Evolutionary conservation across 1,140 invertebrate genomes (phyloP).

Genomic region (Caenorhabditis elegans): WBcel235 BX284606.5:12625001-12625500

Average conservation of each 20-base stretch:
- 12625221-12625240: background rate
- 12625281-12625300: background rate
- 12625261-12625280: background rate
- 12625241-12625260: background rate
- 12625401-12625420: conserved; percentile 71
- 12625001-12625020: too few species aligned
- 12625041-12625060: background rate
- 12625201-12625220: background rate
- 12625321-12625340: conserved; percentile 34
- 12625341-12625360: conserved; percentile 42
- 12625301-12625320: conserved; percentile 31
- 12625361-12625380: background rate
- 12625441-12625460: conserved; percentile 79
- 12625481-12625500: conserved; percentile 75
- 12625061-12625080: background rate
- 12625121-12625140: background rate
- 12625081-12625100: background rate
- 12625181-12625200: background rate
- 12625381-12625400: background rate
- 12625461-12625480: conserved; percentile 76
- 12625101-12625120: background rate
- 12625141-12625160: background rate
- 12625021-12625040: background rate
- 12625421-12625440: conserved; percentile 81
- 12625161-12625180: background rate